Evolutionary conservation across 2,797 vertebrate genomes (phyloP), one percentile per base, ranked within the genome.

Genomic region (Myripristis jacobus): DNA sequence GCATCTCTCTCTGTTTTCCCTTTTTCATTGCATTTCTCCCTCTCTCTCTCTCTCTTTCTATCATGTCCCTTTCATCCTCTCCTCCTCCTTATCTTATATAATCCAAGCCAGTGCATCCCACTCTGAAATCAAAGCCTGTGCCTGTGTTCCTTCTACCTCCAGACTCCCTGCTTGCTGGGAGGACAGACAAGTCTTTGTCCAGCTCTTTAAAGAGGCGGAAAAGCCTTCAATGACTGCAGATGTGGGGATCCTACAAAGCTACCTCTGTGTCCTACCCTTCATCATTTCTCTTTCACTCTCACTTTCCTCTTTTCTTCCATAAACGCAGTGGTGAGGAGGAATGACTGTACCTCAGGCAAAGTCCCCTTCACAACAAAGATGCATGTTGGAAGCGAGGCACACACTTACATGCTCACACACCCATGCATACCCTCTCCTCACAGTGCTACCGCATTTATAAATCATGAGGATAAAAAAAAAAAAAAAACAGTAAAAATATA

Each of bases 201-300:
- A 6, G 3, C 15, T 73, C 62, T 89, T 86, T 89, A 89, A 88
- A 87, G 88, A 86, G 87, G 87, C 87, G 91, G 92, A 92, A 91
- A 91, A 69, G 76, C 84, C 67, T 85, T 90, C 83, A 87, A 74
- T 88, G 90, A 81, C 91, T 91, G 90, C 92, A 91, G 92, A 91
- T 93, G 91, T 87, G 84, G 79, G 82, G 67, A 74, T 43, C 58
- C 46, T 22, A 93, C 91, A 93, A 92, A 92, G 90, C 56, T 36
- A 41, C 13, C 70, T 81, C 87, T 92, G 83, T 92, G 73, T 81
- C 77, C 66, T 13, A 64, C 50, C 58, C 77, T 79, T 86, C 78
- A 81, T 87, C 74, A 29, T 86, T 77, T 86, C 61, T 58, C 56
- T 73, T 83, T 84, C 50, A 46, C 68, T 83, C 82, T 73, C 55